These are phyloP conservation scores for Tetrax tetrax DNA, from an alignment of 2,113 vertebrate genomes.

Conservation along the genomic window DNA sequence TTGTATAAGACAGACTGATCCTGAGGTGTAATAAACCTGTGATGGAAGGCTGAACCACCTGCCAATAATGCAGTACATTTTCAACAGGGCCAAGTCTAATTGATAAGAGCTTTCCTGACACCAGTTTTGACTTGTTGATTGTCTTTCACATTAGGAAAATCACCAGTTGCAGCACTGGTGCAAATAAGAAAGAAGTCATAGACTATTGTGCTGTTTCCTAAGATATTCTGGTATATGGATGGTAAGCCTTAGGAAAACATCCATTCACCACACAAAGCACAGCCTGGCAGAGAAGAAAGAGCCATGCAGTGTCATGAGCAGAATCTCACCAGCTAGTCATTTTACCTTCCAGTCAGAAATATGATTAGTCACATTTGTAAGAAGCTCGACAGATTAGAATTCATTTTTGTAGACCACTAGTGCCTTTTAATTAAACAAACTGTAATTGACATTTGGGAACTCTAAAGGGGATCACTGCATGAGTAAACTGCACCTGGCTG, in stretches of 20 bases:
- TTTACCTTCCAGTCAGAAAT: not conserved
- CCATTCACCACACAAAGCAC: not conserved
- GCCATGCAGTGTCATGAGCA: not conserved
- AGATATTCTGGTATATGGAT: not conserved
- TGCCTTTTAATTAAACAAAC: not conserved
- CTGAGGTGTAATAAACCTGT: slow-evolving; percentile 2
- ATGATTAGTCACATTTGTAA: not conserved
- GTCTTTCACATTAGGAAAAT: not conserved
- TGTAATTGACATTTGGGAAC: not conserved
- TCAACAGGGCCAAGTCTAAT: not conserved
- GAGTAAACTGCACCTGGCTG: not conserved
- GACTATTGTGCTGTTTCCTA: not conserved
- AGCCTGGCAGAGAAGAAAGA: not conserved
- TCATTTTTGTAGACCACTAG: not conserved
- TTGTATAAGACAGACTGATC: not conserved
- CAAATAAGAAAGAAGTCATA: not conserved
- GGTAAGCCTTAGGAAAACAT: not conserved
- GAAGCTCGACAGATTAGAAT: not conserved
- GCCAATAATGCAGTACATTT: not conserved
- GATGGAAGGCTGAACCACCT: not conserved
- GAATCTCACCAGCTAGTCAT: not conserved
- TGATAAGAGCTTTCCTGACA: not conserved
- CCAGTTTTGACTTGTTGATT: not conserved
- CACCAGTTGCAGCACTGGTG: not conserved
- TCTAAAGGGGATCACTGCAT: not conserved